Evolutionary conservation across 2,797 vertebrate genomes (phyloP), one percentile per base, ranked within the genome.

Genomic region (Alfaro cultratus): DNA sequence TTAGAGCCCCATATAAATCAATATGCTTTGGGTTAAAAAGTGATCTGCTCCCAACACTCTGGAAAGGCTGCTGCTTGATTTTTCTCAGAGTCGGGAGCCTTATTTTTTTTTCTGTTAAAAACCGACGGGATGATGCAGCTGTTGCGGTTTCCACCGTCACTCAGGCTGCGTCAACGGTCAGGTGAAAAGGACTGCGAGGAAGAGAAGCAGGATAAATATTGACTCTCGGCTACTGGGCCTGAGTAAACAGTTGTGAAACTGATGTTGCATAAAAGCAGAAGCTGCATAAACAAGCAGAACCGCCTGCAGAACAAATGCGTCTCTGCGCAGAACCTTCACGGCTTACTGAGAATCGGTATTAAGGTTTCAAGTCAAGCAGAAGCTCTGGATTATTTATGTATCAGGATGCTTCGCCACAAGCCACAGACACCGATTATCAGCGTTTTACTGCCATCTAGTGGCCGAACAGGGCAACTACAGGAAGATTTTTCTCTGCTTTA

Each of bases 1-100:
- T 96, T 95, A 95, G 91, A 92, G 91, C 82, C 88, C 80, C 88
- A 89, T 94, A 96, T 95, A 95, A 96, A 96, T 96, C 95, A 96
- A 95, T 95, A 94, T 92, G 92, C 92, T 92, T 88, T 79, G 89
- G 91, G 90, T 94, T 94, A 91, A 93, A 90, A 91, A 92, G 92
- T 86, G 89, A 94, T 92, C 89, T 89, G 88, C 85, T 92, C 89
- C 88, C 88, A 92, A 91, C 91, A 93, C 91, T 91, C 91, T 80
- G 87, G 84, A 91, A 86, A 92, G 87, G 77, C 84, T 91, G 87
- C 86, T 78, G 90, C 91, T 91, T 88, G 86, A 89, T 88, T 90
- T 88, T 88, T 85, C 76, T 72, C 72, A 74, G 85, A 82, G 87
- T 84, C 74, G 73, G 76, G 83, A 85, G 78, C 82, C 23, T 76